Base-by-base conservation (phyloP, 2,113 vertebrate genomes). In the Cichladusa arquata region DNA sequence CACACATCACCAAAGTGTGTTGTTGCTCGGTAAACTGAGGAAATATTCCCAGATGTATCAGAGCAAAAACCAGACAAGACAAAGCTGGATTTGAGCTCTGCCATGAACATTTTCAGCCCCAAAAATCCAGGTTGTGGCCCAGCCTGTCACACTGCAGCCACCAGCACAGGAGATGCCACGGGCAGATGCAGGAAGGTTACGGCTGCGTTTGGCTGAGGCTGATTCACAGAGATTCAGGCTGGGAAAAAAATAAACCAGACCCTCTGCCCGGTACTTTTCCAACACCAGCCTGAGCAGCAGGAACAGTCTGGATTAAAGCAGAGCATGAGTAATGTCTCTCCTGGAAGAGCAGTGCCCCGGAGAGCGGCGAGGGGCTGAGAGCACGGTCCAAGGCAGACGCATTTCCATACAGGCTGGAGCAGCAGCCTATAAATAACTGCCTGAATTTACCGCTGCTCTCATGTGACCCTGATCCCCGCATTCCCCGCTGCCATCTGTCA, bases 391-490 rank as follows among this genome's bases (percentile, higher is more conserved):
- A 97, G 97, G 92, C 53, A 97, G 97, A 96, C 72, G 87, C 88
- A 92, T 96, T 97, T 98, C 97, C 97, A 98, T 96, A 97, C 97
- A 97, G 57, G 95, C 97, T 91, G 96, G 95, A 97, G 97, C 96
- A 91, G 95, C 97, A 91, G 95, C 95, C 98, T 98, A 98, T 98
- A 98, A 98, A 98, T 98, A 98, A 94, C 97, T 33, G 57, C 67
- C 96, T 87, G 97, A 97, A 96, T 98, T 97, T 93, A 97, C 97
- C 48, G 74, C 97, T 92, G 94, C 93, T 97, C 97, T 97, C 98
- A 97, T 98, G 97, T 98, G 98, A 98, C 97, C 98, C 97, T 80
- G 97, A 97, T 96, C 97, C 96, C 95, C 95, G 96, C 97, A 81
- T 81, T 84, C 88, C 48, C 97, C 81, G 97, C 84, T 90, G 97